Conservation (phyloP, 2,113 vertebrate genomes). For the Desmodus rotundus region DNA sequence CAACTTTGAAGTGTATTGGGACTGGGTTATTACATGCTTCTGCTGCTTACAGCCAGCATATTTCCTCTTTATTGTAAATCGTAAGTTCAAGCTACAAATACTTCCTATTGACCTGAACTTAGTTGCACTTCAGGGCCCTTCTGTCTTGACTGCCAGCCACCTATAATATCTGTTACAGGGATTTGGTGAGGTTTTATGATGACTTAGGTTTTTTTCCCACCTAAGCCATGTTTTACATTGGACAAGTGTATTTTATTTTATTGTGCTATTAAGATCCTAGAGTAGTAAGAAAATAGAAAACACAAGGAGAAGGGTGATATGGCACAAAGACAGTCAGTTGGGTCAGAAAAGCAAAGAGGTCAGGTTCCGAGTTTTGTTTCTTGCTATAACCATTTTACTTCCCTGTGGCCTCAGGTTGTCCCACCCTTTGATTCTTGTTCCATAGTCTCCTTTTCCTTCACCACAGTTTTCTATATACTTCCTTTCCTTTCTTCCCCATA, state of each 20-base stretch:
- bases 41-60: slow-evolving; percentile 41
- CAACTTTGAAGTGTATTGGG: slow-evolving; percentile 62
- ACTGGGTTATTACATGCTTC: slow-evolving; percentile 48
- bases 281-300: background rate
- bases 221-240: background rate
- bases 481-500: background rate
- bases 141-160: slow-evolving; percentile 35
- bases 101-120: slow-evolving; percentile 48
- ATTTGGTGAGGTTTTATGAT: slow-evolving; percentile 13
- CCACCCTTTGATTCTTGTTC: too few relatives aligned
- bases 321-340: background rate
- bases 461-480: background rate
- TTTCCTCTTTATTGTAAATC: slow-evolving; percentile 69
- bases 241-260: slow-evolving; percentile 43
- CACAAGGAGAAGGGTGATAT: background rate
- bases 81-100: slow-evolving; percentile 62
- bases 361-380: background rate
- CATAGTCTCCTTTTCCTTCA: background rate
- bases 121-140: slow-evolving; percentile 50
- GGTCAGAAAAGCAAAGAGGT: background rate
- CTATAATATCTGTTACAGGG: slow-evolving; percentile 15
- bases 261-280: background rate
- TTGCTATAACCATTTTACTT: background rate
- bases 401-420: too few relatives aligned
- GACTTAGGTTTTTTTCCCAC: background rate